Evolutionary conservation across 2,888 invertebrate genomes (phyloP), one percentile per base, ranked within the genome.

Genomic region (Exephanes ischioxanthus): DNA sequence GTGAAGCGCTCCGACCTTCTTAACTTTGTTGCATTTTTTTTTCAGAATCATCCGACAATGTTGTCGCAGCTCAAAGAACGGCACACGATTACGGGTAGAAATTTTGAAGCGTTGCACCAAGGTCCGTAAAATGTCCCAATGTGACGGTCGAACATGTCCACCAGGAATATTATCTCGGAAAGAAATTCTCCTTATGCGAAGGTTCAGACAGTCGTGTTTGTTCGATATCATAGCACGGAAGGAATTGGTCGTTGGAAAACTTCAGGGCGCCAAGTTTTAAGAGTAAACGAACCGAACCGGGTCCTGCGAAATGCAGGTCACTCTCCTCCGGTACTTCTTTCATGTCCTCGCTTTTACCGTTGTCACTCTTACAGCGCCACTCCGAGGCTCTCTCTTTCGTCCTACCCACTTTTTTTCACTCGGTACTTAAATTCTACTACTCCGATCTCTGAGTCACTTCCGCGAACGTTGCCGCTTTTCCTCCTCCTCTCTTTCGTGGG

Each of bases 381-480:
- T 58, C 58, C 22, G 58, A 26, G 3, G 45, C 45, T 45, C 14
- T 45, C 45, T 22, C 58, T 58, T 26, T 58, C 26, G 58, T 22
- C 58, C 11, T 1, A 3, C 11, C 58, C 22, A 58, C 45, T 58
- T 26, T 58, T 58, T 58, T 58, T 58, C 26, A 58, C 26, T 58
- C 26, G 58, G 58, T 58, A 58, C 58, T 58, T 58, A 58, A 58
- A 58, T 58, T 58, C 58, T 22, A 11, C 58, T 58, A 58, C 58
- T 0, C 22, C 26, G 22, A 58, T 58, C 58, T 58, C 58, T 11
- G 58, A 22, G 58, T 58, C 58, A 58, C 58, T 22, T 58, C 58
- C 14, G 58, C 26, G 58, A 19, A 58, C 11, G 26, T 14, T 14
- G 14, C 58, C 11, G 58, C 58, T 11, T 58, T 6, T 58, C 11